phyloP scores from a whole-genome alignment of 2,113 vertebrate genomes.

The Antechinus flavipes region DNA sequence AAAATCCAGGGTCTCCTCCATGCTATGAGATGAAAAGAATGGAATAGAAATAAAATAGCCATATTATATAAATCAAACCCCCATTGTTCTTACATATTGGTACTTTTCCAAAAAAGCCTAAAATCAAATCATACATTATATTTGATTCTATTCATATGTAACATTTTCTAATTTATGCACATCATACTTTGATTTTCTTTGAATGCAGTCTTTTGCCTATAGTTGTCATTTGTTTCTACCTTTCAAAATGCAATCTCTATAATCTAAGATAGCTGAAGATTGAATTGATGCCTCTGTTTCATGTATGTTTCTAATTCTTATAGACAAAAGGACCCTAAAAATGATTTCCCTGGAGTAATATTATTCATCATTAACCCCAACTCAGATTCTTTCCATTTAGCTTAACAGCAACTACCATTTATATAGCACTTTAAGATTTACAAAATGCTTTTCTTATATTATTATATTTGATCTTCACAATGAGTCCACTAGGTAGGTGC shows the following conservation, averaged over 20 bases:
- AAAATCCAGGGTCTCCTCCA: not conserved
- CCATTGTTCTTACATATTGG: not conserved
- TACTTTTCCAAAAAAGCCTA: not conserved
- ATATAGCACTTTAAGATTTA: not conserved
- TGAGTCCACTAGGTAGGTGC: not conserved
- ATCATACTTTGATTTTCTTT: not conserved
- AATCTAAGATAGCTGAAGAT: not conserved
- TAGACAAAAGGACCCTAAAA: not conserved
- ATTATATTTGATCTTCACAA: not conserved
- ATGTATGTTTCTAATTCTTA: not conserved
- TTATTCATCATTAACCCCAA: not conserved
- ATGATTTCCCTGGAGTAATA: not conserved
- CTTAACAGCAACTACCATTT: not conserved
- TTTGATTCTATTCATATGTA: not conserved
- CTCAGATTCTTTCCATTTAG: not conserved
- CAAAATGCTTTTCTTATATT: not conserved
- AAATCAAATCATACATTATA: not conserved
- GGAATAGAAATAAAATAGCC: not conserved
- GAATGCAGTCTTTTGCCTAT: not conserved
- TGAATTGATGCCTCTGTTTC: not conserved
- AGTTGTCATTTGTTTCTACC: not conserved
- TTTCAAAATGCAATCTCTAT: not conserved
- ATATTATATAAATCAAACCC: not conserved
- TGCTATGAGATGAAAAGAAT: not conserved
- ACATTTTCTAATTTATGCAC: not conserved